These are phyloP conservation scores for Netelia virgata DNA, from an alignment of 2,888 invertebrate species.

Conservation along the genomic window DNA sequence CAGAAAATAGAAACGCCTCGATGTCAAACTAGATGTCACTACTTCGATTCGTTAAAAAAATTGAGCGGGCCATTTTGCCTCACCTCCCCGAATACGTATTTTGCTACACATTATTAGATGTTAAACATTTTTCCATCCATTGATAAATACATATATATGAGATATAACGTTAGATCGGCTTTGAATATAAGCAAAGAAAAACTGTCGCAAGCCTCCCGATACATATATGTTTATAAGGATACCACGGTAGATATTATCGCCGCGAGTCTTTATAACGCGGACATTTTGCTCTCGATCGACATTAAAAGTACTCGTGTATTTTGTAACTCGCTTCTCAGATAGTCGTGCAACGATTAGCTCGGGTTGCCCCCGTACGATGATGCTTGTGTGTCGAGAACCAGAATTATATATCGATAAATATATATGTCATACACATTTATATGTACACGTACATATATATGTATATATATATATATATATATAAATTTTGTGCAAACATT, in stretches of 20 bases:
- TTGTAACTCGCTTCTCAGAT: slow-evolving; percentile 55
- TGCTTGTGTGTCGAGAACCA: slow-evolving; percentile 35
- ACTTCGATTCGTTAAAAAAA: neutral
- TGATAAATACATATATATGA: slow-evolving; percentile 5
- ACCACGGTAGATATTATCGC: slow-evolving; percentile 51
- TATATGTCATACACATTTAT: neutral
- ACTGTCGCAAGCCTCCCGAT: slow-evolving; percentile 7
- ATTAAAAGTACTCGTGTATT: slow-evolving; percentile 60
- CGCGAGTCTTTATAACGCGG: slow-evolving; percentile 33
- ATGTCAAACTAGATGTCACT: neutral
- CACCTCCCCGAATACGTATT: neutral
- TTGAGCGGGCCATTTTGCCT: neutral
- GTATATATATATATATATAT: neutral
- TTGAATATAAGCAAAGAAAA: slow-evolving; percentile 42
- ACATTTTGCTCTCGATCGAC: slow-evolving; percentile 58
- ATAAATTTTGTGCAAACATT: neutral
- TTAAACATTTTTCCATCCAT: slow-evolving; percentile 18
- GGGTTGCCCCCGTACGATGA: slow-evolving; percentile 18
- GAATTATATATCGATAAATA: slow-evolving; percentile 6
- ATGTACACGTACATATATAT: neutral
- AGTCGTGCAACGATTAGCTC: slow-evolving; percentile 61
- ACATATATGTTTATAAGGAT: slow-evolving; percentile 32
- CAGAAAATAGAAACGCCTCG: no score
- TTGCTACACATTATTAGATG: neutral
- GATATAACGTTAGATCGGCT: neutral